Percentiles rank a stretch among this genome's conserved stretches.
phyloP scores from a whole-genome alignment of 2,888 invertebrate species.

The Polyommatus icarus region DNA sequence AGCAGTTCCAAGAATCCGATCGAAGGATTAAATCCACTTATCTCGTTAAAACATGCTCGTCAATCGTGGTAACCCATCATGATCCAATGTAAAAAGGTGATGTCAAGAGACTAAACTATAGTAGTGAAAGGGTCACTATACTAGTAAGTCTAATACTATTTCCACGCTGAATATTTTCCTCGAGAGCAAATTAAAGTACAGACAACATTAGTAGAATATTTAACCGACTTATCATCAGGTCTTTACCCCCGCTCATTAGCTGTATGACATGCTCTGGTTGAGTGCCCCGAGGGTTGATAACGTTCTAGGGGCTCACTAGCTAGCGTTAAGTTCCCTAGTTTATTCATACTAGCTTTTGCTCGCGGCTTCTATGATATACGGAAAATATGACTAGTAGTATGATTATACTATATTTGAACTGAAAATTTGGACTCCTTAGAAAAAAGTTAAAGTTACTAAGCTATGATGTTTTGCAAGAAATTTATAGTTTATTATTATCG shows the following conservation, averaged over 20 bases:
- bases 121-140: too few relatives aligned
- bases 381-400: neutral
- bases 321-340: slow-evolving; percentile 19
- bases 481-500: too few relatives aligned
- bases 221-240: slow-evolving; percentile 18
- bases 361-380: neutral
- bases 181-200: neutral
- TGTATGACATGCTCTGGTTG: slow-evolving; percentile 20
- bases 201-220: slow-evolving; percentile 5
- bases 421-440: too few relatives aligned
- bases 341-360: slow-evolving; percentile 3
- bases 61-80: too few relatives aligned
- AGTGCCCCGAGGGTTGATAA: slow-evolving; percentile 22
- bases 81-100: too few relatives aligned
- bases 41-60: too few relatives aligned
- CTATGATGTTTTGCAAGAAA: too few relatives aligned
- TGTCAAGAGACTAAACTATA: too few relatives aligned
- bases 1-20: too few relatives aligned
- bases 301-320: slow-evolving; percentile 16
- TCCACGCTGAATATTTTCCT: neutral
- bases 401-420: too few relatives aligned
- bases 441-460: too few relatives aligned
- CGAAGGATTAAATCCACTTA: neutral
- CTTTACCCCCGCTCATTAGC: slow-evolving; percentile 29
- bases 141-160: neutral